phyloP scores from a whole-genome alignment of 2,888 invertebrate species.

The Drosophila vallismaia region DNA sequence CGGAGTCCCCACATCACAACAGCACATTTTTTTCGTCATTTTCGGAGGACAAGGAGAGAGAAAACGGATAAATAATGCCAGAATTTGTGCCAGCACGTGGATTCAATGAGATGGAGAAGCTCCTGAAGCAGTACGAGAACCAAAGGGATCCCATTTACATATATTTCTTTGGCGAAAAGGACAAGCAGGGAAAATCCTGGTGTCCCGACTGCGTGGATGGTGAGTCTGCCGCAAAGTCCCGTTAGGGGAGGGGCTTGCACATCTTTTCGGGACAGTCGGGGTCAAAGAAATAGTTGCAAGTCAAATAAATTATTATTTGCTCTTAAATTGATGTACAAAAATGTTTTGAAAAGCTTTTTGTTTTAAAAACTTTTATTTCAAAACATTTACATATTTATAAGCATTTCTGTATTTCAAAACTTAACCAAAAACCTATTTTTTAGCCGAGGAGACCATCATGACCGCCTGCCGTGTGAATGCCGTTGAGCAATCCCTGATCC shows the following conservation, averaged over 20 bases:
- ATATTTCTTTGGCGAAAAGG: conserved; percentile 81
- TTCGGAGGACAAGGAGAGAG: not conserved
- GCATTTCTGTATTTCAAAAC: too few relatives aligned
- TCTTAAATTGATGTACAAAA: not conserved
- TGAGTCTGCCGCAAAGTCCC: conserved; percentile 81
- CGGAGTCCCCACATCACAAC: not conserved
- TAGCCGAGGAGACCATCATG: conserved; percentile 86
- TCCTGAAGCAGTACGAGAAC: conserved; percentile 42
- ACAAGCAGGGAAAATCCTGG: conserved; percentile 89
- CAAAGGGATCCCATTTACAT: conserved; percentile 61
- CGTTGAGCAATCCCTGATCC: conserved; percentile 86
- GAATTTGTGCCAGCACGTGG: conserved; percentile 53
- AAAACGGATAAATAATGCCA: conserved; percentile 47
- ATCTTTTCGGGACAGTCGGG: not conserved
- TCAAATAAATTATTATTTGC: not conserved
- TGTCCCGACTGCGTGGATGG: conserved; percentile 93
- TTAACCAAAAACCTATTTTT: not conserved
- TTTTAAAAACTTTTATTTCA: too few relatives aligned
- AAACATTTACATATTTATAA: too few relatives aligned
- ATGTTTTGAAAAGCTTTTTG: not conserved
- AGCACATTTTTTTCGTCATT: not conserved
- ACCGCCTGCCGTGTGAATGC: conserved; percentile 85
- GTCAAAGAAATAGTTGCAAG: not conserved
- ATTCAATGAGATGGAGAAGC: conserved; percentile 47
- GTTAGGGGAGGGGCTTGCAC: not conserved